Percentiles rank a stretch among this genome's conserved stretches.
These are phyloP conservation scores for Entomobrya multifasciata DNA, from an alignment of 2,888 invertebrate species.

Conservation along the genomic window DNA sequence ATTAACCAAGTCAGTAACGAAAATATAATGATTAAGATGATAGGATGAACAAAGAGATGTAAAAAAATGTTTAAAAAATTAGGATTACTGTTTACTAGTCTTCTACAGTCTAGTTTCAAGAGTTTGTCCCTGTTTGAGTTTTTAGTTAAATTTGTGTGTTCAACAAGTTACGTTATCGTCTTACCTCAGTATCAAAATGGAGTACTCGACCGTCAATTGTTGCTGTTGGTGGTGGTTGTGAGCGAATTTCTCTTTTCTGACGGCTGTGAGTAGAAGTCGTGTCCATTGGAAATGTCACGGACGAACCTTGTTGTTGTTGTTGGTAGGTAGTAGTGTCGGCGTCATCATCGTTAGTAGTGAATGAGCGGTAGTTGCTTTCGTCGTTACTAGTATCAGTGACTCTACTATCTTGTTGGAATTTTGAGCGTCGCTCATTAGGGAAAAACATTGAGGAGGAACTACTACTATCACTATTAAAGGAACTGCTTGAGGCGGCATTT, in stretches of 20 bases:
- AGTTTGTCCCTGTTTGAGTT: neutral
- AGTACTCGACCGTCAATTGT: slow-evolving; percentile 65
- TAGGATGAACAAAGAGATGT: too few relatives aligned
- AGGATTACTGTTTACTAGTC: neutral
- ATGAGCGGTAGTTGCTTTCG: slow-evolving; percentile 55
- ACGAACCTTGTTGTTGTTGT: slow-evolving; percentile 59
- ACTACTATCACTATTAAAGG: slow-evolving; percentile 17
- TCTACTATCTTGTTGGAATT: slow-evolving; percentile 34
- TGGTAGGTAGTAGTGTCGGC: slow-evolving; percentile 11
- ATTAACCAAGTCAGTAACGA: slow-evolving; percentile 30
- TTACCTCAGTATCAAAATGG: slow-evolving; percentile 62
- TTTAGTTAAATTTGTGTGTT: slow-evolving; percentile 19
- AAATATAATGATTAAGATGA: neutral
- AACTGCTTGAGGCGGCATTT: slow-evolving; percentile 70
- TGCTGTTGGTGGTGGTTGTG: slow-evolving; percentile 70
- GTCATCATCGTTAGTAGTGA: slow-evolving; percentile 52
- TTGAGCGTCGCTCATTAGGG: slow-evolving; percentile 62
- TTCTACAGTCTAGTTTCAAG: neutral
- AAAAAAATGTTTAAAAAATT: neutral
- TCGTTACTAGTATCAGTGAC: slow-evolving; percentile 11
- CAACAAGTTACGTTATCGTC: slow-evolving; percentile 25
- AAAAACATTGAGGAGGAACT: slow-evolving; percentile 61
- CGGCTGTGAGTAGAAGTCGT: slow-evolving; percentile 51
- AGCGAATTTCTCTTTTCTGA: slow-evolving; percentile 63
- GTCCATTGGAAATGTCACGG: slow-evolving; percentile 67